phyloP scores from a whole-genome alignment of 2,888 invertebrate genomes.

The Caenorhabditis auriculariae region DNA sequence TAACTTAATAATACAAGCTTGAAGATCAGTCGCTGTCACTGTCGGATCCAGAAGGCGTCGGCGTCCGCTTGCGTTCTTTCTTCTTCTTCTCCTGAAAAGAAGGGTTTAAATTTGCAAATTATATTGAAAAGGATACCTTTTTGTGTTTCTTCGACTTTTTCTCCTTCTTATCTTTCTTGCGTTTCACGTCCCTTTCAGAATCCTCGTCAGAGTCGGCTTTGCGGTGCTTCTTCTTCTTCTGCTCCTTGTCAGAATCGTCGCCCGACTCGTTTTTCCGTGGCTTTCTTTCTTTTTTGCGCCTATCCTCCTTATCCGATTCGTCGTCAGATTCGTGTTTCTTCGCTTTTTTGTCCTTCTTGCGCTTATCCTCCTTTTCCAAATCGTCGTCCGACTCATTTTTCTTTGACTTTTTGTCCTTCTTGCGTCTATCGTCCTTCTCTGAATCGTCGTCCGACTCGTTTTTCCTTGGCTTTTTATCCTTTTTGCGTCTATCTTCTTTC shows the following conservation, averaged over 20 bases:
- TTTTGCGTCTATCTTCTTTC: constrained; percentile 19
- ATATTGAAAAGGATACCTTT: constrained; percentile 20
- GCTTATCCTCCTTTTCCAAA: constrained; percentile 5
- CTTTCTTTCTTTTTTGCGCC: constrained; percentile 10
- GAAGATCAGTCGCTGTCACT: constrained; percentile 26
- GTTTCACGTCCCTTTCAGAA: not conserved
- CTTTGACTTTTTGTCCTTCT: too few relatives aligned
- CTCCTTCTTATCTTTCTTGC: constrained; percentile 27
- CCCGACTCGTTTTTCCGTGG: not conserved
- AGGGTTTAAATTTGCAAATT: not conserved
- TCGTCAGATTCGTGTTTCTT: constrained; percentile 1
- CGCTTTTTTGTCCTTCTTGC: constrained; percentile 14
- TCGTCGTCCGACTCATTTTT: constrained; percentile 1
- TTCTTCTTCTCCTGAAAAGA: constrained; percentile 43
- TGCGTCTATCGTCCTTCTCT: constrained; percentile 21
- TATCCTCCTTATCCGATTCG: constrained; percentile 6
- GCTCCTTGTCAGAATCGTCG: not conserved
- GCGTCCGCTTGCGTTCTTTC: constrained; percentile 34
- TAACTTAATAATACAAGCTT: not conserved
- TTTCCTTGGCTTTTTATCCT: not conserved
- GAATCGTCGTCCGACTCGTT: constrained; percentile 17
- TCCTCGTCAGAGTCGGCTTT: not conserved
- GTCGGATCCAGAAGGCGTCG: constrained; percentile 17
- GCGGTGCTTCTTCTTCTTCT: not conserved
- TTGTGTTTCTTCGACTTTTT: constrained; percentile 42